phyloP scores from a whole-genome alignment of 2,888 invertebrate species.

The Hofmannophila pseudospretella region DNA sequence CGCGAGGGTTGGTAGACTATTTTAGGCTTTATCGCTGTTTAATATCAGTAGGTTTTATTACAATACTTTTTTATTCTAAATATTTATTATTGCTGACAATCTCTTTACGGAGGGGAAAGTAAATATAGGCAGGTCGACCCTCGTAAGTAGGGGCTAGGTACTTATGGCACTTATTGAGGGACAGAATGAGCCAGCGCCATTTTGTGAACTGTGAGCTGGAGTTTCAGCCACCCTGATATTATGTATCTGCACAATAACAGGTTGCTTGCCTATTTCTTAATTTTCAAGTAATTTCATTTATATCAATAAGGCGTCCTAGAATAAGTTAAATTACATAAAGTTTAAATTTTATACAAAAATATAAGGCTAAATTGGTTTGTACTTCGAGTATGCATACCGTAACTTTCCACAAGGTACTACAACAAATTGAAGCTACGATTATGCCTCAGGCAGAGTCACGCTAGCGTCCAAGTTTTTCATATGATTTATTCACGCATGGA shows the following conservation, averaged over 20 bases:
- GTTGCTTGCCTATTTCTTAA: too few relatives aligned
- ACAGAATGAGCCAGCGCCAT: slow-evolving; percentile 16
- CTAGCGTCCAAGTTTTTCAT: slow-evolving; percentile 1
- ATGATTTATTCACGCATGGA: slow-evolving; percentile 2
- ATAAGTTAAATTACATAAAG: too few relatives aligned
- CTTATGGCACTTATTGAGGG: slow-evolving; percentile 19
- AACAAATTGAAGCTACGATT: too few relatives aligned
- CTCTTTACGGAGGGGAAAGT: slow-evolving; percentile 43
- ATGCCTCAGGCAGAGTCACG: too few relatives aligned
- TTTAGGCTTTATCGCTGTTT: slow-evolving; percentile 23
- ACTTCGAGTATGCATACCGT: too few relatives aligned
- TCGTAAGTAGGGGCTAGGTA: slow-evolving; percentile 24
- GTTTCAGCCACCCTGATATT: slow-evolving; percentile 6
- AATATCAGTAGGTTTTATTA: slow-evolving; percentile 24
- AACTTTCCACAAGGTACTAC: too few relatives aligned
- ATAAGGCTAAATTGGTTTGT: too few relatives aligned
- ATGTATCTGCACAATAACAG: too few relatives aligned
- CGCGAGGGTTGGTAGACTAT: slow-evolving; percentile 21
- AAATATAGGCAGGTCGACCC: slow-evolving; percentile 34
- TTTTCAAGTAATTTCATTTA: too few relatives aligned
- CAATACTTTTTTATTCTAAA: slow-evolving; percentile 42
- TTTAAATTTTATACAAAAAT: too few relatives aligned
- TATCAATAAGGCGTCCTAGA: too few relatives aligned
- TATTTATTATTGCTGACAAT: slow-evolving; percentile 57
- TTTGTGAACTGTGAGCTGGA: slow-evolving; percentile 25